Evolutionary conservation across 2,888 invertebrate genomes (phyloP), one percentile per base, ranked within the genome.

Genomic region (Plutella xylostella): DNA sequence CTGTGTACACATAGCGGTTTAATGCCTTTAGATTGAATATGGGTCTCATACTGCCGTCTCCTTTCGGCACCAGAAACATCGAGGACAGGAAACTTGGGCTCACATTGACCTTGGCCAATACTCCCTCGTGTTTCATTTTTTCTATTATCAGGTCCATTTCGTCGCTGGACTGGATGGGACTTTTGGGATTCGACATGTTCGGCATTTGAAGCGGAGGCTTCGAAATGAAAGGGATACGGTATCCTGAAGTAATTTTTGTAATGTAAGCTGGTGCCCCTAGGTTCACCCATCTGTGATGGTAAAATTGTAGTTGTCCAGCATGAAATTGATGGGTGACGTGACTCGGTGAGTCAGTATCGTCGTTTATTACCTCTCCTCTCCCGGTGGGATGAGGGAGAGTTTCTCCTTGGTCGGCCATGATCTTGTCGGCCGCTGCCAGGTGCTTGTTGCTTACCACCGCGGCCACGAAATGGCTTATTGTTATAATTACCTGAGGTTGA

Each of bases 1-100:
- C 43, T 15, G 48, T 45, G 1, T 42, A 12, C 1, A 60, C 46
- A 41, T 43, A 60, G 1, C 47, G 3, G 48, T 60, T 61, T 7
- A 57, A 45, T 1, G 44, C 39, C 46, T 49, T 54, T 9, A 57
- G 45, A 40, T 55, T 55, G 56, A 56, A 57, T 25, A 58, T 56
- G 0, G 56, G 55, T 0, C 56, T 47, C 7, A 5, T 21, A 3
- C 52, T 45, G 9, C 55, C 53, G 47, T 55, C 53, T 35, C 41
- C 19, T 22, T 60, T 60, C 9, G 54, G 53, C 1, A 53, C 47
- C 7, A 58, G 49, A 45, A 58, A 60, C 33, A 60, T 49, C 11
- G 50, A 31, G 9, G 59, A 57, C 5, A 59, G 5, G 33, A 58
- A 60, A 38, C 55, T 56, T 19, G 55, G 54, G 5, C 52, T 38